phyloP scores from a whole-genome alignment of 2,888 invertebrate species.

The Athalia rosae region DNA sequence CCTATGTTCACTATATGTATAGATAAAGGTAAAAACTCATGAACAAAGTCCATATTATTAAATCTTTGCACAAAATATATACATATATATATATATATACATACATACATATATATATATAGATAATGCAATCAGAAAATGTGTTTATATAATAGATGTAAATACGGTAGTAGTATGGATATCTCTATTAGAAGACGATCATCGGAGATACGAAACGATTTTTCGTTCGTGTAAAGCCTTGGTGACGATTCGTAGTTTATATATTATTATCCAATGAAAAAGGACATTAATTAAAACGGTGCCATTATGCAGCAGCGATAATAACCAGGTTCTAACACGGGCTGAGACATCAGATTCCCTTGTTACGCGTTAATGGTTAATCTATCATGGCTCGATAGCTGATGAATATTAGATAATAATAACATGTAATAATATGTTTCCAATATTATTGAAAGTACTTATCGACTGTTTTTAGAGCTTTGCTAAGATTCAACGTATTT shows the following conservation, averaged over 20 bases:
- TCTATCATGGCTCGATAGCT: conserved; percentile 40
- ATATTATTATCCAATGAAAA: conserved; percentile 48
- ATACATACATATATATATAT: conserved; percentile 46
- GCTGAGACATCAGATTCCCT: conserved; percentile 65
- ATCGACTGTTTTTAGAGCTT: conserved; percentile 71
- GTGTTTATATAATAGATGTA: conserved; percentile 62
- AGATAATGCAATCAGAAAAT: conserved; percentile 60
- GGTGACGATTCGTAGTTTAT: conserved; percentile 9
- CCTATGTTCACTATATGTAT: background rate
- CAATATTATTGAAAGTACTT: conserved; percentile 72
- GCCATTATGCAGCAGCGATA: conserved; percentile 68
- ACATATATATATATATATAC: background rate
- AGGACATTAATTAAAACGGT: conserved; percentile 60
- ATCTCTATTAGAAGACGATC: background rate
- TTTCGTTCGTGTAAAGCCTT: conserved; percentile 11
- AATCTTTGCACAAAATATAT: conserved; percentile 18
- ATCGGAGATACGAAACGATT: background rate
- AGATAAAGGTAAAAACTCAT: conserved; percentile 50
- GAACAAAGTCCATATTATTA: conserved; percentile 45
- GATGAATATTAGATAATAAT: conserved; percentile 23
- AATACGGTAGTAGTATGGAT: conserved; percentile 52
- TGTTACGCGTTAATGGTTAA: conserved; percentile 68
- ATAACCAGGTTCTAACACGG: conserved; percentile 60
- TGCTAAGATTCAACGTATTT: conserved; percentile 65
- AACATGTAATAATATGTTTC: conserved; percentile 59